phyloP scores from a whole-genome alignment of 2,797 vertebrate genomes.

The Ctenopoma kingsleyae region DNA sequence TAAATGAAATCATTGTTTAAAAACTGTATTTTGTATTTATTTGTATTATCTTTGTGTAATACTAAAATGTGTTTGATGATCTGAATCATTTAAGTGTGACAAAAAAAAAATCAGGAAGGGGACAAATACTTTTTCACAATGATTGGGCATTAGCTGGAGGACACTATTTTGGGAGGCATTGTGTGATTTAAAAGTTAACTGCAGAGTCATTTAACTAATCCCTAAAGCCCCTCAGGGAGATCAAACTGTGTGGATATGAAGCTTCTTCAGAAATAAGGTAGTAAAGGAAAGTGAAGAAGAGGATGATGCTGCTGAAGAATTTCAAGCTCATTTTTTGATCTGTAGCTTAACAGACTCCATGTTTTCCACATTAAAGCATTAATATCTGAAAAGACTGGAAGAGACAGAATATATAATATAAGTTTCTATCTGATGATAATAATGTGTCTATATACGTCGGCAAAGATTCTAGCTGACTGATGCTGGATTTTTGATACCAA shows the following conservation, averaged over 20 bases:
- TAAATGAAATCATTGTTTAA: no score
- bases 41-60: no score
- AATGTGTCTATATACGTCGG: neutral
- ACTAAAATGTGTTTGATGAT: no score
- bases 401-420: neutral
- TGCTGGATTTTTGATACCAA: neutral
- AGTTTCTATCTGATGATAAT: neutral
- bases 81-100: no score
- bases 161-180: constrained; percentile 63
- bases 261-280: constrained; percentile 42
- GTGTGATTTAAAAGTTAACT: constrained; percentile 71
- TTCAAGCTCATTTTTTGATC: constrained; percentile 28
- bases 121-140: constrained; percentile 37
- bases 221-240: constrained; percentile 48
- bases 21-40: no score
- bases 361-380: constrained; percentile 10
- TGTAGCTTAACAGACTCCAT: neutral
- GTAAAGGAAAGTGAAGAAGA: constrained; percentile 8
- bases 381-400: constrained; percentile 4
- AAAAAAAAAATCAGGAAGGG: no score
- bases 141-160: constrained; percentile 57
- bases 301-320: constrained; percentile 32
- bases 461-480: neutral
- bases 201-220: constrained; percentile 70
- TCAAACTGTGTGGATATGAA: constrained; percentile 56